Conservation (phyloP, 2,113 vertebrate species). For the Poeciliopsis turrubarensis region DNA sequence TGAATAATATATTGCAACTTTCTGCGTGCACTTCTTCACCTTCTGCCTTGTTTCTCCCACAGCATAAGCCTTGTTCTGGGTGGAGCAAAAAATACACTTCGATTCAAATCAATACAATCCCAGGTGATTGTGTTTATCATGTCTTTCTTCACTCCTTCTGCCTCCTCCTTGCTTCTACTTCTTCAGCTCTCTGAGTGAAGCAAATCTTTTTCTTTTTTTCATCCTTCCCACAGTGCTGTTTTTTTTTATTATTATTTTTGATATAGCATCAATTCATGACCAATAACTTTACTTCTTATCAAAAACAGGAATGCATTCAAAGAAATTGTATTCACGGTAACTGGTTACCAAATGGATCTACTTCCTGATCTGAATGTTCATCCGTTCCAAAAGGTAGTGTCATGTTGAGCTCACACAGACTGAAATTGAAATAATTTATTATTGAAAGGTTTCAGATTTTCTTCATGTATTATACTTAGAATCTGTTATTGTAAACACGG, state of each 20-base stretch:
- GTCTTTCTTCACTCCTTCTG: not conserved
- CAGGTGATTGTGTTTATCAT: not conserved
- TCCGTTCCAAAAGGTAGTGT: not conserved
- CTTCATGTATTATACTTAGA: not conserved
- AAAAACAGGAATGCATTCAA: not conserved
- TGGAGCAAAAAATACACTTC: constrained; percentile 14
- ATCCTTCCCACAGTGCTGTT: not conserved
- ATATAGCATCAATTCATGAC: not conserved
- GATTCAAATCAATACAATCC: constrained; percentile 35
- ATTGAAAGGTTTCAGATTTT: not conserved
- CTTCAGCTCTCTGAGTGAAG: not conserved
- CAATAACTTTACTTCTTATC: no score
- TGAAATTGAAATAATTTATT: not conserved
- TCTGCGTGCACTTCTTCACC: constrained; percentile 18
- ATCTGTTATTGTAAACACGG: not conserved
- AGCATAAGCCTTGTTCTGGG: constrained; percentile 23
- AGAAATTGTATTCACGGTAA: not conserved
- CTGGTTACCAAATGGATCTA: not conserved
- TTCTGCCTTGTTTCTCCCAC: constrained; percentile 29
- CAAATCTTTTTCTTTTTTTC: not conserved
- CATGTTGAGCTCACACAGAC: not conserved
- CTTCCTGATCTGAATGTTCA: not conserved
- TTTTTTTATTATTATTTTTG: not conserved
- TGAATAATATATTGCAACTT: constrained; percentile 48
- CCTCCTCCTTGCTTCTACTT: not conserved